phyloP scores from a whole-genome alignment of 1,140 invertebrate genomes.

The Drosophila bocki region DNA sequence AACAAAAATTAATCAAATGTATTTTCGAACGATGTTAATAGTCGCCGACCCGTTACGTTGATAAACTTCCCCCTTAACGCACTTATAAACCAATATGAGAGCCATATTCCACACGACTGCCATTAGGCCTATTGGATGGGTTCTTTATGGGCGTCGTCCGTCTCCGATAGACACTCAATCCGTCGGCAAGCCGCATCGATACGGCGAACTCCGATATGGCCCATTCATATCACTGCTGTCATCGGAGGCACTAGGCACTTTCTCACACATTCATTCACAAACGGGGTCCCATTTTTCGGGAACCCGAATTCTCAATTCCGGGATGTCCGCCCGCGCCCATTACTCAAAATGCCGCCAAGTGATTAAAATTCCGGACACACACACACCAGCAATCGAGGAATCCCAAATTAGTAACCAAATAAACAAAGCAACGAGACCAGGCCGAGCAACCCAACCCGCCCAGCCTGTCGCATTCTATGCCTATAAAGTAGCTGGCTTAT shows the following conservation, averaged over 20 bases:
- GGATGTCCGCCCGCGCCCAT: constrained; percentile 62
- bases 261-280: constrained; percentile 81
- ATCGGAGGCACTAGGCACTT: constrained; percentile 50
- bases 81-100: constrained; percentile 71
- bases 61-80: constrained; percentile 68
- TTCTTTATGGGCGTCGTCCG: constrained; percentile 47
- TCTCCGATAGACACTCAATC: constrained; percentile 17
- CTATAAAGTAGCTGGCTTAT: constrained; percentile 76
- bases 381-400: constrained; percentile 60
- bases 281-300: constrained; percentile 21
- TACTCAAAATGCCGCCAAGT: constrained; percentile 74
- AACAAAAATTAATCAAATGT: constrained; percentile 66
- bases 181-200: constrained; percentile 25
- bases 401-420: constrained; percentile 83
- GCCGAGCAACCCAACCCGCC: constrained; percentile 35
- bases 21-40: constrained; percentile 58
- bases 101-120: constrained; percentile 37
- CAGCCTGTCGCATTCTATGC: constrained; percentile 49
- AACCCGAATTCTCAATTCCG: constrained; percentile 64
- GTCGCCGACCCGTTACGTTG: constrained; percentile 41
- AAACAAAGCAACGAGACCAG: constrained; percentile 71
- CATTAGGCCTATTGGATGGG: constrained; percentile 47
- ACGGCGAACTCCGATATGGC: constrained; percentile 13
- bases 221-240: constrained; percentile 66
- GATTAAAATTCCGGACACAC: constrained; percentile 77